A percentile compares a stretch with the other conserved stretches of the same genome.
phyloP scores from a whole-genome alignment of 2,888 invertebrate species.

The Oligia fasciuncula region DNA sequence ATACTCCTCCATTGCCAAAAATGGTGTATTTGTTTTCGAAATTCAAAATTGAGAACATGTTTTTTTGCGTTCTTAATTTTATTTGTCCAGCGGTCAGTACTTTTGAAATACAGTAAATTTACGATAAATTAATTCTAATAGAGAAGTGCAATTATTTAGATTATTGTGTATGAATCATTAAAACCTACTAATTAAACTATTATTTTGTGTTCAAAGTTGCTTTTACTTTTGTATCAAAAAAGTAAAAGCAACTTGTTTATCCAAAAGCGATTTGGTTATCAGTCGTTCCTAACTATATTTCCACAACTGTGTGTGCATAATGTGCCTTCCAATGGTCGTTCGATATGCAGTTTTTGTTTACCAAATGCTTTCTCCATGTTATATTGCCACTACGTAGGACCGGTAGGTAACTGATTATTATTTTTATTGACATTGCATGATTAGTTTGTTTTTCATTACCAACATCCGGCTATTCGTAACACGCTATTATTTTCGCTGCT shows the following conservation, averaged over 20 bases:
- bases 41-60: background rate
- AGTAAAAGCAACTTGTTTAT: background rate
- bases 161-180: background rate
- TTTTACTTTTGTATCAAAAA: too few species aligned
- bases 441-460: slow-evolving; percentile 10
- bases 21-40: background rate
- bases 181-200: background rate
- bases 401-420: slow-evolving; percentile 3
- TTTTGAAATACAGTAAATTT: background rate
- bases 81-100: background rate
- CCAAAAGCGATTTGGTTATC: background rate
- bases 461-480: background rate
- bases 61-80: background rate
- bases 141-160: too few species aligned
- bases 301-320: background rate
- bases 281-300: background rate
- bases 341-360: slow-evolving; percentile 1
- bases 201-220: background rate
- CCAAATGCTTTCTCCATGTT: background rate
- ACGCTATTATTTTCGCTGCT: background rate
- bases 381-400: background rate
- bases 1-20: background rate
- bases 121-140: too few species aligned
- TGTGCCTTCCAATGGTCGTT: background rate
- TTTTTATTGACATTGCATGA: slow-evolving; percentile 2